Evolutionary conservation across 2,113 vertebrate species (phyloP), one percentile per base, ranked within the genome.

Genomic region (Gyps fulvus): DNA sequence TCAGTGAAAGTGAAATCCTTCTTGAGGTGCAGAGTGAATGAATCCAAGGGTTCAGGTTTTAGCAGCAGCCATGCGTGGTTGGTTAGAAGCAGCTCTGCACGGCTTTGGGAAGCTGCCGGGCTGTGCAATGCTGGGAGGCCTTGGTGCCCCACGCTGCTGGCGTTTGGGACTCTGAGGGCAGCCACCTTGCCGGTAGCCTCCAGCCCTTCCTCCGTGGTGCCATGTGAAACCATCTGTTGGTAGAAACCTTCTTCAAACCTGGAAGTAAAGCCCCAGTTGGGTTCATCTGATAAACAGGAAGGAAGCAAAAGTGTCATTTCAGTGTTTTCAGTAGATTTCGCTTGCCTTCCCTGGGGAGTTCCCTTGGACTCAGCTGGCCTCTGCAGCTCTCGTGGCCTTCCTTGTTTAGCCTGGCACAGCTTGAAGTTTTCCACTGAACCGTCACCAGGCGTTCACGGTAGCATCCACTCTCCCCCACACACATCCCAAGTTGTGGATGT

Each of bases 111-210:
- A 58, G 42, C 69, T 66, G n/a, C 58, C n/a, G 67, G 49, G 32
- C 42, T 58, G 19, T 0, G 1, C 0, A 0, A 2, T n/a, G 52
- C 61, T 29, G 16, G 0, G 1, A 38, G 32, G 38, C 21, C 25
- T 34, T 7, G 0, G 40, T 10, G 21, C 43, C 14, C 11, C 31
- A 10, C 0, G 0, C n/a, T 38, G 38, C 36, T 78, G 83, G 29
- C 1, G 0, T 38, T 32, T 55, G 29, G 34, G 16, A 16, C 20
- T 81, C 14, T 2, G 10, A 67, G 57, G n/a, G 12, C 61, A 54
- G 20, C 58, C 2, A 0, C 7, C 62, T 91, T 5, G 1, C 43
- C 2, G 0, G 42, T 10, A 77, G 25, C 13, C 47, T 89, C 52
- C 22, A 34, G 43, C 6, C 16, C 31, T 61, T 49, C 52, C 36